A percentile compares a stretch with the other conserved stretches of the same genome.
Conservation (phyloP, 1,140 invertebrate species). For the Paramacrobiotus metropolitanus region DNA sequence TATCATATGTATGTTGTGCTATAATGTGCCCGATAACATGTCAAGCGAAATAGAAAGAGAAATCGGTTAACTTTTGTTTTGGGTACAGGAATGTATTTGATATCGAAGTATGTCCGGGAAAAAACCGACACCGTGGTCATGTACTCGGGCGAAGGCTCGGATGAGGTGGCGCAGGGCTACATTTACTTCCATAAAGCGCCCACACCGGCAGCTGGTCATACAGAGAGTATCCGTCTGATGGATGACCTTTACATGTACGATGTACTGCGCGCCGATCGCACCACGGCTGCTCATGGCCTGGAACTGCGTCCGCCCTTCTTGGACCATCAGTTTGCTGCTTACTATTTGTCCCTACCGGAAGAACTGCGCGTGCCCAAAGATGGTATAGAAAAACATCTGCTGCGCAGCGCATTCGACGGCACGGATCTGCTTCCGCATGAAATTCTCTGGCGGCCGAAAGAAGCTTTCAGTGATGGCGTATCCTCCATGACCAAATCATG, state of each 20-base stretch:
- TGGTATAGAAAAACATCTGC: slow-evolving; percentile 55
- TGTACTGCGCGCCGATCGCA: slow-evolving; percentile 58
- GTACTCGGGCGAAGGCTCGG: slow-evolving; percentile 68
- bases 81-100: slow-evolving; percentile 43
- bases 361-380: slow-evolving; percentile 42
- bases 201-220: slow-evolving; percentile 37
- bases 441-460: slow-evolving; percentile 74
- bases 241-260: slow-evolving; percentile 54
- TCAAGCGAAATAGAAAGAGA: no score
- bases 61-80: slow-evolving; percentile 10
- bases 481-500: slow-evolving; percentile 48
- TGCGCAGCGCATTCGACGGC: slow-evolving; percentile 47
- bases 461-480: slow-evolving; percentile 59
- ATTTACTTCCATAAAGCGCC: slow-evolving; percentile 70
- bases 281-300: slow-evolving; percentile 44
- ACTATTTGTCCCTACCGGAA: slow-evolving; percentile 30
- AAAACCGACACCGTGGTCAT: slow-evolving; percentile 43
- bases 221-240: slow-evolving; percentile 48
- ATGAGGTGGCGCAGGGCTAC: slow-evolving; percentile 70
- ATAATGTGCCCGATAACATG: no score
- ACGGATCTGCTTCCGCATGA: slow-evolving; percentile 45
- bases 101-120: slow-evolving; percentile 41
- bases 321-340: slow-evolving; percentile 44
- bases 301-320: slow-evolving; percentile 67
- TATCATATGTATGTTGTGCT: no score